phyloP scores from a whole-genome alignment of 2,797 vertebrate species.

The Thamnophis elegans region DNA sequence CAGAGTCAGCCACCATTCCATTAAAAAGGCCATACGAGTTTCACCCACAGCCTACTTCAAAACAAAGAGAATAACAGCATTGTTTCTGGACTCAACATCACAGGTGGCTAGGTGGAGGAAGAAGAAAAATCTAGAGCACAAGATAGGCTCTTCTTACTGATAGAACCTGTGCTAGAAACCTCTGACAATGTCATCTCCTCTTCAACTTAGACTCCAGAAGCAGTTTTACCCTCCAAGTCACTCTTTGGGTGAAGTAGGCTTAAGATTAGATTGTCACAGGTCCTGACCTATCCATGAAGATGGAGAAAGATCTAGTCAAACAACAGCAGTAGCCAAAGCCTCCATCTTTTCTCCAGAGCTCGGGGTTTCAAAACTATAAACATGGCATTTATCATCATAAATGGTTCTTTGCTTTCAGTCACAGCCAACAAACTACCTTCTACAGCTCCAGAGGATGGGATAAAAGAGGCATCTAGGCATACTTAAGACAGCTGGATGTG shows the following conservation, averaged over 20 bases:
- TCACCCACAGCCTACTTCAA: background rate
- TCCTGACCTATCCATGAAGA: background rate
- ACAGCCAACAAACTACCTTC: background rate
- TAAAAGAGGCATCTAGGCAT: too few relatives aligned
- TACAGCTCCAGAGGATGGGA: background rate
- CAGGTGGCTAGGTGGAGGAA: background rate
- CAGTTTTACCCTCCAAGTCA: background rate
- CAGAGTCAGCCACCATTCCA: background rate
- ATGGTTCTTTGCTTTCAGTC: background rate
- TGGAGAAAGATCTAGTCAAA: background rate
- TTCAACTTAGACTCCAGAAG: background rate
- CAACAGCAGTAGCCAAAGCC: background rate
- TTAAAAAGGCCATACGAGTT: background rate
- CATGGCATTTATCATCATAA: too few relatives aligned
- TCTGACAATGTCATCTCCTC: background rate
- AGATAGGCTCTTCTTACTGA: background rate
- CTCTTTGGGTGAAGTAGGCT: too few relatives aligned
- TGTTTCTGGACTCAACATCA: background rate
- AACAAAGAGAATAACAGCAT: background rate
- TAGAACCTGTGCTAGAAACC: background rate
- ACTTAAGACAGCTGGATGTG: background rate
- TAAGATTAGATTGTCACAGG: background rate
- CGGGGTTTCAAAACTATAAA: background rate
- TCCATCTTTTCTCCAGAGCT: background rate
- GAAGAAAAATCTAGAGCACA: background rate